Percentiles rank a stretch among this genome's conserved stretches.
Conservation (phyloP, 2,797 vertebrate species). For the Emys orbicularis region DNA sequence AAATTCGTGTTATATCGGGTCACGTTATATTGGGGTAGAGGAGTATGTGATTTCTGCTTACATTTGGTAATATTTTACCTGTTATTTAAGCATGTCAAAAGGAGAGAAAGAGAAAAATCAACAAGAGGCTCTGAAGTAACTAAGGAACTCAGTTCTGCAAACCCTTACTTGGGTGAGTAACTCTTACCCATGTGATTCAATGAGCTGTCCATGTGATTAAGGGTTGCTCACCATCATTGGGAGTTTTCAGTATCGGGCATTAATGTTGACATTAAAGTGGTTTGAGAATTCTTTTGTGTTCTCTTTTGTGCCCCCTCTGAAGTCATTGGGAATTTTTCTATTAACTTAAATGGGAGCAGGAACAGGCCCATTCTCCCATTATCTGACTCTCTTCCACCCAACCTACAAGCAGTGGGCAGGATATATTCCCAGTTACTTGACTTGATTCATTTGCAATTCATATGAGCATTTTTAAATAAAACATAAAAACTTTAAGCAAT, state of each 20-base stretch:
- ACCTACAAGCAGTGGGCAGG: background rate
- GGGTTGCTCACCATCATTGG: rapidly evolving
- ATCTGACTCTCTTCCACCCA: background rate
- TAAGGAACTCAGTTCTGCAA: background rate
- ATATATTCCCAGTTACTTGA: constrained; percentile 9
- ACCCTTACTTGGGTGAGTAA: background rate
- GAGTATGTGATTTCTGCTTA: background rate
- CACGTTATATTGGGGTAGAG: too few relatives aligned
- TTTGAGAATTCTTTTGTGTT: background rate
- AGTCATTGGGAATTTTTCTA: background rate
- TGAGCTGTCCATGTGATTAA: background rate
- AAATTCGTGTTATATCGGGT: too few relatives aligned
- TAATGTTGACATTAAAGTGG: rapidly evolving
- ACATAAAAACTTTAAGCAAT: constrained; percentile 10
- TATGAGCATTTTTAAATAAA: constrained; percentile 14
- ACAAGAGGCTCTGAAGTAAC: background rate
- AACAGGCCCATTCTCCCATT: background rate
- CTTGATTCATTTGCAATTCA: constrained; percentile 39
- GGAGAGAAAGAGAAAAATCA: background rate
- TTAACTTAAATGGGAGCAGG: constrained; percentile 17
- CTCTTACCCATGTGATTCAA: too few relatives aligned
- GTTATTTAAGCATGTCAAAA: background rate
- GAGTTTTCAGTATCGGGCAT: background rate
- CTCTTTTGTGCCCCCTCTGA: background rate
- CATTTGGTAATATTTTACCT: background rate